Evolutionary conservation across 1,140 invertebrate genomes (phyloP), one percentile per base, ranked within the genome.

Genomic region (Neodiprion fabricii): DNA sequence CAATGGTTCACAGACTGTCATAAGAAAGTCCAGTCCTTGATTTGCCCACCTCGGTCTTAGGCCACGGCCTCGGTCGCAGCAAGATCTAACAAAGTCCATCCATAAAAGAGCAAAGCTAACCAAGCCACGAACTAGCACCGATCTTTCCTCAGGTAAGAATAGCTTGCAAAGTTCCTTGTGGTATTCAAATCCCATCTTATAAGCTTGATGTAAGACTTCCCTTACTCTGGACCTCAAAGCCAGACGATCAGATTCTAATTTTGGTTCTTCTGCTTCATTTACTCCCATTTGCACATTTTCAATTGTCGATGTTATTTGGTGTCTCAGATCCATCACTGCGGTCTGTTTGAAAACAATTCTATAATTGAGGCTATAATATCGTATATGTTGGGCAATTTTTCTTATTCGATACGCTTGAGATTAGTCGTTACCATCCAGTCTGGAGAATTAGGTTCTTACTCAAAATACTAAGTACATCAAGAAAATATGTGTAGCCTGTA

Each of bases 101-200:
- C 96, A 98, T 78, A 95, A 90, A 75, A 92, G 89, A 3, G 96
- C 95, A 87, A 97, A 96, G 69, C 90, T 86, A 1, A 96, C 91
- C 68, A 96, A 89, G 67, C 89, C 88, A 8, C 82, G 79, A 2
- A 90, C 86, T 75, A 84, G 85, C 73, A 77, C 79, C 61, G 76
- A 81, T 72, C 83, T 83, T 48, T 88, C 85, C 12, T 91, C 88
- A 3, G 87, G 86, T 0, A 88, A 85, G 17, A 92, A 89, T 9
- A 96, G 85, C 21, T 93, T 90, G 67, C 92, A 92, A 70, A 96
- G 90, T 85, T 96, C 95, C 86, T 93, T 95, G 80, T 96, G 93
- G 82, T 96, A 96, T 91, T 96, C 96, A 86, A 97, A 98, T 1
- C 94, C 95, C 87, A 96, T 95, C 84, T 94, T 94, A 85, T 94